Evolutionary conservation across 2,888 invertebrate genomes (phyloP), one percentile per base, ranked within the genome.

Genomic region (Escarpia spicata): DNA sequence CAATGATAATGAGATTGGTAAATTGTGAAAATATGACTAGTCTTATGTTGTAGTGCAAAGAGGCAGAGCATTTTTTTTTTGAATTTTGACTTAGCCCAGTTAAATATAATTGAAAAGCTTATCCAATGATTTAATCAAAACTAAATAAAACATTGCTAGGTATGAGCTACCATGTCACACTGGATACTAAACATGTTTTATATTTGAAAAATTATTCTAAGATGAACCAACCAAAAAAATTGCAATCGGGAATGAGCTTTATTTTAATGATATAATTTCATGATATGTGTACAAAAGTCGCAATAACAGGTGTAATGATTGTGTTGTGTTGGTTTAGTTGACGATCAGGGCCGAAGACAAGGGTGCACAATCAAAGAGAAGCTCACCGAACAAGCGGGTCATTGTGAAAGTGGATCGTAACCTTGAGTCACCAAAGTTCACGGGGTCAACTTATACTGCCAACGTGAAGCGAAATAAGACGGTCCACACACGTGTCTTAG

Each of bases 291-390:
- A 75, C 52, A 52, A 0, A 37, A 37, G 10, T 9, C 15, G 43
- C 15, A 37, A 43, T 43, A 91, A 91, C 26, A 91, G 43, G 43
- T 43, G 37, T 15, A 31, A 91, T 91, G 91, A 43, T 43, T 92
- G 37, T 92, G 75, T 60, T 92, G 2, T 92, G 19, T 92, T 91
- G 43, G 93, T 93, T n/a, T 93, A 95, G 95, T 95, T 96, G 92
- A 94, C 93, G 37, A 95, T 96, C 37, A 94, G 94, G 92, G 96
- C 95, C 0, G 93, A 94, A 52, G 96, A 96, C 93, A 94, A 95
- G 93, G 94, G 95, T 6, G 92, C 93, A 6, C 95, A 95, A 31
- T 89, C 93, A 4, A 92, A 93, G 90, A 60, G 92, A 44, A 93
- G 93, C 52, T 91, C 89, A 31, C 90, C 44, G 60, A 93, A 94